A percentile compares a stretch with the other conserved stretches of the same genome.
Evolutionary conservation across 2,113 vertebrate species (phyloP).

Genomic region (Cathartes aura): DNA sequence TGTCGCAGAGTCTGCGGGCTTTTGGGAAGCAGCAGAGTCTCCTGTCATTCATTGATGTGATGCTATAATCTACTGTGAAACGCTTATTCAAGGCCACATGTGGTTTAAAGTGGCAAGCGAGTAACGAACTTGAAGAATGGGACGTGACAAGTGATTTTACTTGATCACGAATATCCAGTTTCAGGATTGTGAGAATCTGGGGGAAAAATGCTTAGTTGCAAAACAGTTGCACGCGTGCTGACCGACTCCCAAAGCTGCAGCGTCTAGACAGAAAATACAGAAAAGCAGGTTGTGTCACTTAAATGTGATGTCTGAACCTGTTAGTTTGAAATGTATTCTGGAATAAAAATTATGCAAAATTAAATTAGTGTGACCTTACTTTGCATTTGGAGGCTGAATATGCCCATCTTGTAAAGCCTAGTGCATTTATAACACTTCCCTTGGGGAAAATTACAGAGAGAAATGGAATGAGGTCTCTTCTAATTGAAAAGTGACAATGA

Average conservation of each 20-base stretch:
- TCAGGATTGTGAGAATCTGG: not conserved
- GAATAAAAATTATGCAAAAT: conserved; percentile 58
- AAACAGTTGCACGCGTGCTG: not conserved
- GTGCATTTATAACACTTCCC: conserved; percentile 67
- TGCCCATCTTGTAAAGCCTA: conserved; percentile 43
- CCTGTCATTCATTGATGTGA: rapidly evolving
- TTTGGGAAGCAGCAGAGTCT: not conserved
- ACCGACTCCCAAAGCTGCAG: not conserved
- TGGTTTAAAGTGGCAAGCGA: not conserved
- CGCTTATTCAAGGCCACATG: not conserved
- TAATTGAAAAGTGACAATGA: conserved; percentile 76
- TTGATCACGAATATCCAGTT: not conserved
- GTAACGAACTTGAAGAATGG: not conserved
- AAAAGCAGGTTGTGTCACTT: conserved; percentile 54
- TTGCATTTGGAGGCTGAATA: conserved; percentile 48
- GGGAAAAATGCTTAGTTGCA: conserved; percentile 9
- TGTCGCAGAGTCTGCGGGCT: rapidly evolving
- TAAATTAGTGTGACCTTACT: conserved; percentile 72
- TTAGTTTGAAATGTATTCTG: conserved; percentile 65
- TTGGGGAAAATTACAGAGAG: conserved; percentile 50
- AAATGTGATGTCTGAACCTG: conserved; percentile 60
- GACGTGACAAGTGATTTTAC: not conserved
- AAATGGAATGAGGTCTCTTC: conserved; percentile 62
- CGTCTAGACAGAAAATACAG: conserved; percentile 48
- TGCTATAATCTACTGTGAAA: rapidly evolving